Base-by-base conservation (phyloP, 1,140 invertebrate genomes). In the Whitmania pigra region DNA sequence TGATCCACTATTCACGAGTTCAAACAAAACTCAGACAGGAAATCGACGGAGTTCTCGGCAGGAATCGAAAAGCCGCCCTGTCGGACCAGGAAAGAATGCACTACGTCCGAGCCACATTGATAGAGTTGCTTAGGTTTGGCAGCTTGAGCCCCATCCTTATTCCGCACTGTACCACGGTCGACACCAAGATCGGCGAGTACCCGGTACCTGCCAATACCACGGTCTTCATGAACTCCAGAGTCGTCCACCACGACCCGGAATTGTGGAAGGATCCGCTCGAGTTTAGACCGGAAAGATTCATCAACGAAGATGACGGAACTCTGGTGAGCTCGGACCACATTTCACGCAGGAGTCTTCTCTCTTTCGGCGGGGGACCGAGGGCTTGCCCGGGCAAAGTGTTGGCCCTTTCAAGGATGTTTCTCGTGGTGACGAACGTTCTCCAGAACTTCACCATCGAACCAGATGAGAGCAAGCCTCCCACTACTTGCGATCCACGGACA, bases 241-340 rank as follows among this genome's bases (percentile, higher is more conserved):
- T 57, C 18, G 29, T 73, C 31, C 90, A 94, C 77, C 89, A 88
- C 84, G 86, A 92, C 78, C 84, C 87, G 0, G 75, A 82, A 4
- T 79, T 85, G 40, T 94, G 90, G 88, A 74, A 78, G 11, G 81
- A 91, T 29, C 90, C 91, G 0, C 83, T 88, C 18, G 75, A 80
- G 18, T 95, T 89, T 77, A 0, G 85, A 88, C 90, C 90, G 0
- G 84, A 86, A 7, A 82, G 91, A 31, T 79, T 76, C 71, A 53
- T 78, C 25, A 71, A 75, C 15, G 75, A 73, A 15, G 67, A 73
- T 25, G 89, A 88, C 0, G 83, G 80, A 49, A 49, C 43, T 27
- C 83, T 90, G 40, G 75, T 80, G 2, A 68, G 70, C 7, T 27
- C 69, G 18, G 69, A 71, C 15, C 31, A 71, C 43, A 17, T 27